Evolutionary conservation across 2,797 vertebrate genomes (phyloP), one percentile per base, ranked within the genome.

Genomic region (Pseudomugil tenellus): DNA sequence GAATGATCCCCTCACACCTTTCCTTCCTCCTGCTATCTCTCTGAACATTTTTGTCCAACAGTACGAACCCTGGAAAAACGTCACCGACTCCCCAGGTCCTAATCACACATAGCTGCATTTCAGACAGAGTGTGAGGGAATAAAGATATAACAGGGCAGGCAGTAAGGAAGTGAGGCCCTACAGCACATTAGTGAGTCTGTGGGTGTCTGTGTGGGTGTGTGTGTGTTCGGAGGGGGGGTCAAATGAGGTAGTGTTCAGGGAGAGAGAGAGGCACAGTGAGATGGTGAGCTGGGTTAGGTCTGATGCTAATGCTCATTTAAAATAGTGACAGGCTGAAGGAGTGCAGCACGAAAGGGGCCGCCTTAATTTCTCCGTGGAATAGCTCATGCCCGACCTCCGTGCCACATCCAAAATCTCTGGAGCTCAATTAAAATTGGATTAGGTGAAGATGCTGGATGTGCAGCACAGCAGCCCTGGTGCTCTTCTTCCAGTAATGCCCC

Each of bases 341-440:
- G 93, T 87, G 93, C 94, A 93, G 93, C 60, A 85, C 84, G 93
- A 93, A 92, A 92, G 62, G 72, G 92, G 93, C 93, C 89, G 94
- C 94, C 94, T 96, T 98, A 96, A 97, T 98, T 98, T 98, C 98
- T 98, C 97, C 90, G 94, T 93, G 96, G 97, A 97, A 98, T 96
- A 96, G 93, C 94, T 92, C 93, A 90, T 87, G 92, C 93, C 95
- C 95, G 96, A 95, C 96, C 95, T 96, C 95, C 71, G 94, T 93
- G 94, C 93, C 95, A 96, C 95, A 94, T 94, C 86, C 95, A 94
- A 95, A 96, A 95, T 98, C 97, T 98, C 98, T 95, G 93, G 97
- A 98, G 98, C 95, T 97, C 96, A 99, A 99, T 99, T 99, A 99
- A 97, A 98, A 97, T 95, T 96, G 98, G 96, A 99, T 98, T 98